Percentiles rank a stretch among this genome's conserved stretches.
Evolutionary conservation across 2,113 vertebrate species (phyloP).

Genomic region (Cairina moschata): DNA sequence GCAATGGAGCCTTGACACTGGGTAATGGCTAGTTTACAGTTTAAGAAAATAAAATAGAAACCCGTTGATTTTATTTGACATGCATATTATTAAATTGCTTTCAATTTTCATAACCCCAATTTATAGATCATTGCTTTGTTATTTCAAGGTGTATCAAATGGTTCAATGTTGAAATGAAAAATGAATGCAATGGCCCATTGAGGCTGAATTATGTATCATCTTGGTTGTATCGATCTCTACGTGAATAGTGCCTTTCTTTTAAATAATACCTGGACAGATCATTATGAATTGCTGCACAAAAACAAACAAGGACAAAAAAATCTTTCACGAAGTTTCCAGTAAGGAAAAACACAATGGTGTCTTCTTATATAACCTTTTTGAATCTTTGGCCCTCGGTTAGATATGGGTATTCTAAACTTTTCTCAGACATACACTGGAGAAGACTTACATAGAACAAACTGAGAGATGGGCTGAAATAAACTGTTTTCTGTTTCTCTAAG

Average conservation of each 20-base stretch:
- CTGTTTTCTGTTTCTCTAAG: background rate
- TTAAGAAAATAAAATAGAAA: slow-evolving; percentile 48
- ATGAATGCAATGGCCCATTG: slow-evolving; percentile 15
- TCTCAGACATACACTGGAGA: background rate
- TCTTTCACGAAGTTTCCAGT: slow-evolving; percentile 14
- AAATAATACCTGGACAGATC: slow-evolving; percentile 26
- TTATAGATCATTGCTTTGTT: slow-evolving; percentile 41
- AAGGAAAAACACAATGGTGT: background rate
- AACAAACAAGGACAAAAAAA: background rate
- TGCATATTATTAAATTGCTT: slow-evolving; percentile 42
- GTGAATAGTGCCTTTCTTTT: slow-evolving; percentile 43
- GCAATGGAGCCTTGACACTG: slow-evolving; percentile 17
- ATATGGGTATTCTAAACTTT: slow-evolving; percentile 6
- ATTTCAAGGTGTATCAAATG: slow-evolving; percentile 60
- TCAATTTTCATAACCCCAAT: slow-evolving; percentile 17
- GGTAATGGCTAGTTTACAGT: slow-evolving; percentile 1
- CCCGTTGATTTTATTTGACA: slow-evolving; percentile 9
- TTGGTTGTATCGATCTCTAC: slow-evolving; percentile 26
- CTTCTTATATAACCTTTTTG: background rate
- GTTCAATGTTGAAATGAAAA: slow-evolving; percentile 59
- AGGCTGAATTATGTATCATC: slow-evolving; percentile 49
- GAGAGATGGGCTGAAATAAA: background rate
- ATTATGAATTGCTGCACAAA: slow-evolving; percentile 40
- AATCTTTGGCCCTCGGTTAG: background rate
- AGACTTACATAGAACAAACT: background rate